Evolutionary conservation across 2,888 invertebrate species (phyloP).

Genomic region (Ophioninae sp.): DNA sequence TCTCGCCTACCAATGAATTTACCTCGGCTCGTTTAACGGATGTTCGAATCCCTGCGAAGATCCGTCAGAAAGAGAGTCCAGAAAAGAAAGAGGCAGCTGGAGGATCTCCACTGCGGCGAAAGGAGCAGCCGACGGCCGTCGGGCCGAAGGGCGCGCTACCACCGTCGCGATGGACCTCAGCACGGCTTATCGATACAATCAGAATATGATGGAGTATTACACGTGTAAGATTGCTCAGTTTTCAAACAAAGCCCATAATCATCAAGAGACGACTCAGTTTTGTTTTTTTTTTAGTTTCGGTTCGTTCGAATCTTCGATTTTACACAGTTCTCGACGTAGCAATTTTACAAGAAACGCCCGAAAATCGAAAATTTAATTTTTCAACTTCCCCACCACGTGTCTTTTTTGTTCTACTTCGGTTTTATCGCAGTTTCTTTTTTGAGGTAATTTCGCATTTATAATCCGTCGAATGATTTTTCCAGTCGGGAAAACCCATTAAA

Average conservation of each 20-base stretch:
- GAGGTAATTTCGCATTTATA: slow-evolving; percentile 7
- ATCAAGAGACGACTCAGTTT: background rate
- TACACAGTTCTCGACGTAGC: too few relatives aligned
- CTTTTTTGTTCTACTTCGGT: background rate
- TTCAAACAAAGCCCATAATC: background rate
- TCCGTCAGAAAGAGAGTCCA: slow-evolving; percentile 22
- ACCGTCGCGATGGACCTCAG: slow-evolving; percentile 89
- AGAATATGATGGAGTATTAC: slow-evolving; percentile 99
- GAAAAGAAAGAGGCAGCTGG: slow-evolving; percentile 69
- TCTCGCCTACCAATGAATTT: slow-evolving; percentile 8
- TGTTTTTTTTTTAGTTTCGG: background rate
- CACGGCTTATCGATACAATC: slow-evolving; percentile 97
- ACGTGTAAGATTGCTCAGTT: slow-evolving; percentile 88
- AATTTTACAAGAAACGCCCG: too few relatives aligned
- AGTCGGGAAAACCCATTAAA: slow-evolving; percentile 54
- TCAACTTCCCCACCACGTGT: too few relatives aligned
- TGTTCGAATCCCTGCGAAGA: slow-evolving; percentile 39
- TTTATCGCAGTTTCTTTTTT: background rate
- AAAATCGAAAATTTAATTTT: background rate
- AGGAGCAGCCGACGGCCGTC: slow-evolving; percentile 75
- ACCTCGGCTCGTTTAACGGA: slow-evolving; percentile 11
- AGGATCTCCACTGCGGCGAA: slow-evolving; percentile 69
- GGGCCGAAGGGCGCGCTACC: slow-evolving; percentile 81
- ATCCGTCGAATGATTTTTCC: slow-evolving; percentile 10
- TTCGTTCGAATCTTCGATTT: background rate